Evolutionary conservation across 2,797 vertebrate genomes (phyloP), one percentile per base, ranked within the genome.

Genomic region (Peromyscus aztecus): DNA sequence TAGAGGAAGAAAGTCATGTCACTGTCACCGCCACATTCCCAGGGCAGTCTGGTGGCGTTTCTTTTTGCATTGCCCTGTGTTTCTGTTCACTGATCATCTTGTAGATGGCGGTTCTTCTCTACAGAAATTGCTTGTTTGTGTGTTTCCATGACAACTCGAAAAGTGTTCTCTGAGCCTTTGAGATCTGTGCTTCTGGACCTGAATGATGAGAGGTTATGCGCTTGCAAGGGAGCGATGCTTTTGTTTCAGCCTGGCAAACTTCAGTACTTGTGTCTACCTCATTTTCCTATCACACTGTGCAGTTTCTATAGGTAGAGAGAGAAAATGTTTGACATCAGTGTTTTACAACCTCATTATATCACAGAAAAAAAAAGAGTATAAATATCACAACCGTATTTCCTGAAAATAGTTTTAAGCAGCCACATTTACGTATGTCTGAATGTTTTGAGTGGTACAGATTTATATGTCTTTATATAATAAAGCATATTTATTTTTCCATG

Each of bases 401-500:
- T 97, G 97, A 97, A 98, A 98, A 97, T 97, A 77, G 98, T 98
- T 98, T 98, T 98, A 98, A 99, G 98, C 98, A 99, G 98, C 97
- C 97, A 98, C 99, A 98, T 98, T 98, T 99, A 99, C 99, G 99
- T 99, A 99, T 99, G 99, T 99, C 98, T 98, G 99, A 99, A 99
- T 98, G 98, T 98, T 99, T 99, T 98, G 98, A 99, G 98, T 98
- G 96, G 97, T 98, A 98, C 99, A 98, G 98, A 98, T 98, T 98
- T 99, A 98, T 98, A 98, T 99, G 99, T 99, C 99, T 99, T 99
- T 99, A 99, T 99, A 99, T 99, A 99, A 99, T 99, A 99, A 99
- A 99, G 97, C 99, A 99, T 99, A 99, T 99, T 99, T 99, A 99
- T 99, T 99, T 99, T 99, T 99, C 98, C 98, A 99, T 99, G 99